Percentiles rank a stretch among this genome's conserved stretches.
phyloP scores from a whole-genome alignment of 2,113 vertebrate species.

The Patagioenas fasciata region DNA sequence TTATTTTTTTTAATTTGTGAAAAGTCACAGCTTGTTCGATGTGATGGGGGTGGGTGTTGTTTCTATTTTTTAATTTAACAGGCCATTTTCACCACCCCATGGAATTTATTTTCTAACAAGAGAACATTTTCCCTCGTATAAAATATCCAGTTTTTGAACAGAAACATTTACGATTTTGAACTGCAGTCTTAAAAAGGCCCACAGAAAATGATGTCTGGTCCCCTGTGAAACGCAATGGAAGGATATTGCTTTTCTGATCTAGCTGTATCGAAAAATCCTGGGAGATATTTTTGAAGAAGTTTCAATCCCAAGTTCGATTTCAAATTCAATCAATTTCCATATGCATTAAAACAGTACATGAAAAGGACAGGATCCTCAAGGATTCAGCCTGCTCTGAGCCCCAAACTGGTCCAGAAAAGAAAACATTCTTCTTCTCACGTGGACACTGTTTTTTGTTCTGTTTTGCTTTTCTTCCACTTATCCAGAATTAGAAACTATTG shows the following conservation, averaged over 20 bases:
- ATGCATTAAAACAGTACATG: accelerated
- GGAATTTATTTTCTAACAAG: background rate
- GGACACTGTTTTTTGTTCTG: background rate
- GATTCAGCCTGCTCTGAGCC: background rate
- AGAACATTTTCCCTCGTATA: background rate
- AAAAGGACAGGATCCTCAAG: background rate
- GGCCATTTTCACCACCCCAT: background rate
- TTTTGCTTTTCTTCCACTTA: background rate
- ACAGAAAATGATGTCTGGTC: background rate
- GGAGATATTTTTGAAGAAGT: background rate
- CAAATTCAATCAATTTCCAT: background rate
- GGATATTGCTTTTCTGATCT: background rate
- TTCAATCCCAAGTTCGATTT: background rate
- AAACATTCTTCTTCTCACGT: background rate
- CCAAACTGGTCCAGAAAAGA: background rate
- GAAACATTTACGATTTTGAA: background rate
- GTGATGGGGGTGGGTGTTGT: background rate
- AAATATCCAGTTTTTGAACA: background rate
- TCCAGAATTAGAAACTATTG: conserved; percentile 31
- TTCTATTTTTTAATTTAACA: background rate
- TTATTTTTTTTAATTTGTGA: background rate
- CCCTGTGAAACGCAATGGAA: background rate
- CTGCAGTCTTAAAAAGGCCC: background rate
- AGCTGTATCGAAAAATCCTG: background rate
- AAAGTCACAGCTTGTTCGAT: background rate